A percentile compares a stretch with the other conserved stretches of the same genome.
Evolutionary conservation across 1,140 invertebrate genomes (phyloP).

Genomic region (Pomacea maculata): DNA sequence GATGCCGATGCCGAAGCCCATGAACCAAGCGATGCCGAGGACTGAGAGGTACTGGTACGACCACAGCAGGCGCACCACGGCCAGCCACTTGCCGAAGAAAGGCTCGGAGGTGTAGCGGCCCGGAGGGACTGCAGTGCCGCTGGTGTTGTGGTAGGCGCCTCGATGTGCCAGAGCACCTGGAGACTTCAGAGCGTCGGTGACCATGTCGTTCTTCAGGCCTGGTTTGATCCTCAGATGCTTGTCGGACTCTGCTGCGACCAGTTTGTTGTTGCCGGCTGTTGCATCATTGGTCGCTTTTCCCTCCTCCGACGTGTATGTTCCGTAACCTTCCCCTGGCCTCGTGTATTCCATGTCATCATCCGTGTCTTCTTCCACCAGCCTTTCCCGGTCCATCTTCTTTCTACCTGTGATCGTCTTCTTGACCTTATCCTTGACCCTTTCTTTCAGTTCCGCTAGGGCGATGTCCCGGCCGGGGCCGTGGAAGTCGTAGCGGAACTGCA

Average conservation of each 20-base stretch:
- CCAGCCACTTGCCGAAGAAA: constrained; percentile 56
- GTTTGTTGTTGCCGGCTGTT: constrained; percentile 1
- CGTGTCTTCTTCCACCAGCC: constrained; percentile 49
- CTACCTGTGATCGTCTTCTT: constrained; percentile 48
- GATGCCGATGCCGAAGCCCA: constrained; percentile 99
- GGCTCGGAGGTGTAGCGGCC: constrained; percentile 44
- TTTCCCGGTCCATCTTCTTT: constrained; percentile 43
- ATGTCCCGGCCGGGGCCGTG: constrained; percentile 44
- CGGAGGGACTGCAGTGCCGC: constrained; percentile 1
- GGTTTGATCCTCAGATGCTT: constrained; percentile 46
- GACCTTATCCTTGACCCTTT: constrained; percentile 51
- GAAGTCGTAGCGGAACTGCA: constrained; percentile 71
- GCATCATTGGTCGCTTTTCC: constrained; percentile 9
- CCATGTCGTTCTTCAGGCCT: constrained; percentile 52
- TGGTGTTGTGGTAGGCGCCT: constrained; percentile 11
- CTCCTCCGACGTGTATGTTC: no score
- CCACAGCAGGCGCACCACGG: constrained; percentile 58
- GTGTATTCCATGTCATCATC: constrained; percentile 41
- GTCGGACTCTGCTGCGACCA: constrained; percentile 17
- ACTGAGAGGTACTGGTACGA: constrained; percentile 72
- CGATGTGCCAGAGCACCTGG: constrained; percentile 28
- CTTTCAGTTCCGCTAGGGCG: constrained; percentile 44
- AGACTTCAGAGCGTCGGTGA: constrained; percentile 52
- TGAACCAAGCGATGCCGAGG: constrained; percentile 96
- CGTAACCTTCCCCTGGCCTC: no score